Conservation (phyloP, 2,888 invertebrate genomes). For the Drosophila cognata region DNA sequence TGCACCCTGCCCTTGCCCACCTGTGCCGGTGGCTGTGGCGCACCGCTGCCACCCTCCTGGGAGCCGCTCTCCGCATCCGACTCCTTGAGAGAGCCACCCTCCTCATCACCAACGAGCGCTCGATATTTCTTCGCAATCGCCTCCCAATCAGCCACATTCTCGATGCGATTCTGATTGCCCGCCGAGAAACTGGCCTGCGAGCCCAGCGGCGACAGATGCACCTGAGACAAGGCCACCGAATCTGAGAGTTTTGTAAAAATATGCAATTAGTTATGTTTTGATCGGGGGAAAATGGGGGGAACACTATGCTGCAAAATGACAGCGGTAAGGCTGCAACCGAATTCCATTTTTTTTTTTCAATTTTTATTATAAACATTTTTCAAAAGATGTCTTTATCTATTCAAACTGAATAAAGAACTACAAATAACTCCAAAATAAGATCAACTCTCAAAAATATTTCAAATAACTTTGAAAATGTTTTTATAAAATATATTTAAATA, state of each 20-base stretch:
- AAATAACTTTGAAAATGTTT: not conserved
- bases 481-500: not conserved
- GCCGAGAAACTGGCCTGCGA: constrained; percentile 93
- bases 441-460: not conserved
- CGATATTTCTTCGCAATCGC: constrained; percentile 95
- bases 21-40: constrained; percentile 78
- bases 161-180: constrained; percentile 90
- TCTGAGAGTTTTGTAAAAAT: constrained; percentile 85
- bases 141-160: constrained; percentile 96
- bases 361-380: not conserved
- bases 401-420: not conserved
- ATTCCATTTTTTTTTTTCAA: not conserved
- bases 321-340: not conserved
- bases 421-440: not conserved
- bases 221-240: constrained; percentile 91
- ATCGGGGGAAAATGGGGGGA: not conserved
- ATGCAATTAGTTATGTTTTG: constrained; percentile 13
- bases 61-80: constrained; percentile 85
- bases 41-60: constrained; percentile 77
- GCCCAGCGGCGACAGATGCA: constrained; percentile 93
- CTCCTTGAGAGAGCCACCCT: constrained; percentile 85
- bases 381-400: not conserved
- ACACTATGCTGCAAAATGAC: not conserved
- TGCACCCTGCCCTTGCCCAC: constrained; percentile 79
- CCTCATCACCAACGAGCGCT: constrained; percentile 89